phyloP scores from a whole-genome alignment of 2,113 vertebrate species.

The Grammomys surdaster region DNA sequence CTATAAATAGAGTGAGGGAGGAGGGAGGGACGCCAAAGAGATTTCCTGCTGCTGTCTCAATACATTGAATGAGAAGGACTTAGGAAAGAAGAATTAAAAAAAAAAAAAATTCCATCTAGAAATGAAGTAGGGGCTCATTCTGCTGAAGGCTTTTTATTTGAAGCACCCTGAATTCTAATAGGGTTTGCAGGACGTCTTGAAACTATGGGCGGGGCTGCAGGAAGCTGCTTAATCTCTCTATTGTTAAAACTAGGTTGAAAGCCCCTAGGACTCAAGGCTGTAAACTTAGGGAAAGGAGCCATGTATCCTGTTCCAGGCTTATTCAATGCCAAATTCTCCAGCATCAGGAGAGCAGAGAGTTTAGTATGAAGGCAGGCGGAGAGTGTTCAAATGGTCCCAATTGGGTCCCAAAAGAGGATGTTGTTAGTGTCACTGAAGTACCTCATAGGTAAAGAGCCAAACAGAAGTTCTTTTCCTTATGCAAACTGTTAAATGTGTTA shows the following conservation, averaged over 20 bases:
- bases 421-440: background rate
- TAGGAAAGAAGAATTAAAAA: constrained; percentile 23
- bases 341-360: background rate
- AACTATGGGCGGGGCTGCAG: background rate
- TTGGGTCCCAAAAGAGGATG: background rate
- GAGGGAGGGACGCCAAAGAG: background rate
- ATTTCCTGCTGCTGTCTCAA: constrained; percentile 36
- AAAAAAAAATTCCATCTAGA: constrained; percentile 40
- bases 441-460: background rate
- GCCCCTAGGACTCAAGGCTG: background rate
- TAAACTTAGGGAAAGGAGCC: background rate
- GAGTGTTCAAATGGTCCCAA: background rate
- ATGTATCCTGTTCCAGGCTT: background rate
- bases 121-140: constrained; percentile 39
- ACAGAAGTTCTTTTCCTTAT: background rate
- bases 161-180: background rate
- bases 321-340: background rate
- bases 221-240: constrained; percentile 1
- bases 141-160: background rate
- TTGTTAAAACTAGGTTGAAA: constrained; percentile 26
- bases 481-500: background rate
- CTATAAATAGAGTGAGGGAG: constrained; percentile 73
- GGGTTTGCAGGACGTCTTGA: background rate
- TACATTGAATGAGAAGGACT: background rate
- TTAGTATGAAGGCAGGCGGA: background rate